Evolutionary conservation across 1,140 invertebrate species (phyloP), one percentile per base, ranked within the genome.

Genomic region (Akabosia matsudoensis): DNA sequence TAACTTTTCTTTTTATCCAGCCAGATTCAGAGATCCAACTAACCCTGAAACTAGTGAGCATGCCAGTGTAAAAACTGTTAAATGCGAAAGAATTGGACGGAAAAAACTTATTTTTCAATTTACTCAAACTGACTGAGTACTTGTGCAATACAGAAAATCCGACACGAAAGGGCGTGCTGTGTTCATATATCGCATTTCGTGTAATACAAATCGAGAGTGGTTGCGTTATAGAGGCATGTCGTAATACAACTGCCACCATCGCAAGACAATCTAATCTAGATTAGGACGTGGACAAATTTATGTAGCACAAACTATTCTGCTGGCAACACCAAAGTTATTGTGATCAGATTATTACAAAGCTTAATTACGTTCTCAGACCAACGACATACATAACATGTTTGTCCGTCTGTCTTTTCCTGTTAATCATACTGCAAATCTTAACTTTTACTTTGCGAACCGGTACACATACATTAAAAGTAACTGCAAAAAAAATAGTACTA

Each of bases 261-360:
- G 31, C 61, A 31, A 67, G 61, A 22, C 24, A 67, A 67, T 67
- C 61, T 67, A 67, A 67, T 67, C 61, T 67, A 67, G 61, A 67
- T 67, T 67, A 67, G 61, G 61, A 67, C 61, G 22, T 67, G 61
- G 61, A 67, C 61, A 67, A 67, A 67, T 67, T 67, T 67, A 67
- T 67, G 61, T 67, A 67, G 61, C 61, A 67, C 28, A 67, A 67
- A 67, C 26, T 67, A 67, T 24, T 67, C 61, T n/a, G 61, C 61
- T 67, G 61, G 61, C 61, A 56, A 56, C 54, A 31, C 26, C 4
- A 30, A 67, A 67, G 31, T 67, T 67, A 67, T 67, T 67, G 61
- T 30, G 61, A 67, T 67, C 61, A 67, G 61, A 67, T 67, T 30
- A 67, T 30, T 30, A 30, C 26, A 67, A 30, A 30, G 61, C 61